Base-by-base conservation (phyloP, 2,797 vertebrate species). In the Sebastes nivosus region DNA sequence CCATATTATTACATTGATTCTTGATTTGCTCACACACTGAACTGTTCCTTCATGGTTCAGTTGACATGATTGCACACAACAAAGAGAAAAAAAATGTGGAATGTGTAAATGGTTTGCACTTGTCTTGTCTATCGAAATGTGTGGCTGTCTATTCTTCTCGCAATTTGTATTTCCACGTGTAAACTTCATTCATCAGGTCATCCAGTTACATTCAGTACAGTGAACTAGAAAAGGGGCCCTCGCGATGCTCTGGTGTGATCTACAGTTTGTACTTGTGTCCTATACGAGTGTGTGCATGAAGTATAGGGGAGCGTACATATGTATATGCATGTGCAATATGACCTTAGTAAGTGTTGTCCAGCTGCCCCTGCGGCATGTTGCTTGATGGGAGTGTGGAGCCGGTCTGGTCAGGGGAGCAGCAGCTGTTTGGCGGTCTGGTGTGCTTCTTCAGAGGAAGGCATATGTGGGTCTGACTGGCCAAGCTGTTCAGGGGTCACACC, bases 1-100 rank as follows among this genome's bases (percentile, higher is more conserved):
- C 93, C 94, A 93, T 94, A 93, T 94, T 93, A 95, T 95, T 94
- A 94, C 93, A 95, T 94, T 95, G 93, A 95, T 94, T 94, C 91
- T 94, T 94, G 93, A 94, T 95, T 95, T 94, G 92, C 91, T 92
- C 92, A 92, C 89, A 91, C 91, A 84, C 89, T 90, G 84, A 94
- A 94, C 92, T 90, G 91, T 88, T 93, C 88, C 84, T 93, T 88
- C 87, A 93, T 88, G 92, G 92, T 94, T 94, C 91, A 93, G 82
- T 89, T 89, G 91, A 86, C 89, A 89, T 85, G 93, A 94, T 93
- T 93, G 92, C 89, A 83, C 90, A 90, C 89, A 91, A 86, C 90
- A 82, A 86, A 92, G 79, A 92, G 77, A 25, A 52, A 52, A 91
- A 92, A 91, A 92, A 91, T 85, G 63, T 85, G 80, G 80, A 88